Evolutionary conservation across 2,888 invertebrate genomes (phyloP).

Genomic region (Ligdia adustata): DNA sequence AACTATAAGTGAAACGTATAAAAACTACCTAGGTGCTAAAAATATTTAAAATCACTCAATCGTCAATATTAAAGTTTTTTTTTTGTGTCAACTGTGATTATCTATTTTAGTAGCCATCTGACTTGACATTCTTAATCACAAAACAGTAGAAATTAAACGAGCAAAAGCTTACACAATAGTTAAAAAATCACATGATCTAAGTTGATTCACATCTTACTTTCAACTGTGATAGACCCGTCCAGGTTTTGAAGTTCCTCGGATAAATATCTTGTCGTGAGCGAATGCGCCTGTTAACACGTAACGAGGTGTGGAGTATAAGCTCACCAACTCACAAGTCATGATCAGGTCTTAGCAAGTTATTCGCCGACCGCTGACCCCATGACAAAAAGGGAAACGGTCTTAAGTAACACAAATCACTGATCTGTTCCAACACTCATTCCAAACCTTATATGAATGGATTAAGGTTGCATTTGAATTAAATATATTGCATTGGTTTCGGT

Average conservation of each 20-base stretch:
- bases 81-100: no score
- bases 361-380: slow-evolving; percentile 79
- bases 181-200: no score
- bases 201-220: not conserved
- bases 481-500: slow-evolving; percentile 42
- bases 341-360: slow-evolving; percentile 82
- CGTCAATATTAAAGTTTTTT: no score
- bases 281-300: slow-evolving; percentile 83
- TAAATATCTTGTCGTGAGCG: slow-evolving; percentile 82
- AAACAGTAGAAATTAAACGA: no score
- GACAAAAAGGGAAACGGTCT: slow-evolving; percentile 51
- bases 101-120: no score
- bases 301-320: slow-evolving; percentile 82
- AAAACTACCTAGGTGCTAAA: no score
- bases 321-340: slow-evolving; percentile 73
- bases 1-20: no score
- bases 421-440: not conserved
- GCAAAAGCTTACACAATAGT: no score
- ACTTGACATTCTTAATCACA: no score
- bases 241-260: slow-evolving; percentile 75
- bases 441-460: slow-evolving; percentile 39
- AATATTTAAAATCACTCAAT: no score
- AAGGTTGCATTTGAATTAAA: slow-evolving; percentile 35
- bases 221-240: slow-evolving; percentile 33
- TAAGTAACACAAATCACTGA: slow-evolving; percentile 10